Percentiles rank a stretch among this genome's conserved stretches.
Evolutionary conservation across 1,140 invertebrate genomes (phyloP).

Genomic region (Papilio polyxenes): DNA sequence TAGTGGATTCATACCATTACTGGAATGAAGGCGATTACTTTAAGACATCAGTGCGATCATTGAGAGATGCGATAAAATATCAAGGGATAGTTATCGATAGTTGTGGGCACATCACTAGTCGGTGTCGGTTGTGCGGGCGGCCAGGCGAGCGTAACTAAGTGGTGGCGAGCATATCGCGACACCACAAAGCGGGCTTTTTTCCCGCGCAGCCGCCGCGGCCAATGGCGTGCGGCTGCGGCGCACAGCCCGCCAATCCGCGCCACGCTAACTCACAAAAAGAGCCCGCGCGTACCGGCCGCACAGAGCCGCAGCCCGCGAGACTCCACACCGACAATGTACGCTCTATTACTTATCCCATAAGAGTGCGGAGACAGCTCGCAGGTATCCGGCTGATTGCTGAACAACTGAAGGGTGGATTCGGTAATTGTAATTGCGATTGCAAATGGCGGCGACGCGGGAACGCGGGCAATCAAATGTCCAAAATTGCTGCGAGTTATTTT

Average conservation of each 20-base stretch:
- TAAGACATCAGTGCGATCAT: background rate
- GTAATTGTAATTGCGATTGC: constrained; percentile 71
- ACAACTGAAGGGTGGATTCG: constrained; percentile 52
- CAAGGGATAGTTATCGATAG: background rate
- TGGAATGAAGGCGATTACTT: background rate
- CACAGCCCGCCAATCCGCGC: constrained; percentile 57
- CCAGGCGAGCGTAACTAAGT: constrained; percentile 75
- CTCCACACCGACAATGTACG: constrained; percentile 46
- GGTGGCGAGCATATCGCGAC: constrained; percentile 71
- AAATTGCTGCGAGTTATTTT: constrained; percentile 51
- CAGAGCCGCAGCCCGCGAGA: constrained; percentile 59
- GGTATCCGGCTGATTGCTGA: constrained; percentile 19
- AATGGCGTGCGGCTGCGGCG: constrained; percentile 50
- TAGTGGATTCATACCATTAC: too few species aligned
- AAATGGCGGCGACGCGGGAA: constrained; percentile 71
- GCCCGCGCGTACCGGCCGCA: constrained; percentile 62
- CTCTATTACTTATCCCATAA: constrained; percentile 36
- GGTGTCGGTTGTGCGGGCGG: constrained; percentile 40
- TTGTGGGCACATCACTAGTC: constrained; percentile 48
- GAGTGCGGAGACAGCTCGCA: background rate
- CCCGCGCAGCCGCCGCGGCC: constrained; percentile 54
- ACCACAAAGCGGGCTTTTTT: constrained; percentile 69
- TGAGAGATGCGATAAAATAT: background rate
- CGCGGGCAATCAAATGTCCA: constrained; percentile 49
- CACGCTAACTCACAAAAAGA: constrained; percentile 60